Conservation (phyloP, 37 sponge, comb jelly and placozoan genomes). For the Hexactinellida sp. region DNA sequence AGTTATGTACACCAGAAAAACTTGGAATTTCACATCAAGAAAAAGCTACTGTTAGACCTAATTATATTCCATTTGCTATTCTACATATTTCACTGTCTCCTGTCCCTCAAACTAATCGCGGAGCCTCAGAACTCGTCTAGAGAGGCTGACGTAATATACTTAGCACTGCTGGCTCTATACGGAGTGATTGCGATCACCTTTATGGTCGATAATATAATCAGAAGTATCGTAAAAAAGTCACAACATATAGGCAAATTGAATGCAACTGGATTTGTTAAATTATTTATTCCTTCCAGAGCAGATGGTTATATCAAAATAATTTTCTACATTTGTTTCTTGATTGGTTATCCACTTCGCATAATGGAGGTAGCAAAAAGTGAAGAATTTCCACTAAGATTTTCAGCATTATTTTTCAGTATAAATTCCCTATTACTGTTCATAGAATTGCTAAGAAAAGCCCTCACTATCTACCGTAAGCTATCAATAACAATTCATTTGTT, state of each 20-base stretch:
- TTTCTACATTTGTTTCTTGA: not conserved
- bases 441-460: not conserved
- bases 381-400: not conserved
- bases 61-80: not conserved
- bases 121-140: not conserved
- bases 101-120: not conserved
- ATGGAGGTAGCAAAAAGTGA: not conserved
- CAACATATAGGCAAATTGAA: no score
- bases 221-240: not conserved
- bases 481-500: not conserved
- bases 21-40: not conserved
- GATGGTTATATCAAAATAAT: not conserved
- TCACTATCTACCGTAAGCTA: not conserved
- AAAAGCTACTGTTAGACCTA: not conserved
- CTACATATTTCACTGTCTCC: constrained; percentile 1
- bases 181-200: not conserved
- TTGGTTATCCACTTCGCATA: constrained; percentile 1
- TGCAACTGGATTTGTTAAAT: not conserved
- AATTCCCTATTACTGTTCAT: not conserved
- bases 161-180: not conserved
- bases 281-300: not conserved
- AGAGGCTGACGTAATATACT: not conserved
- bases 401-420: not conserved
- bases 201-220: not conserved
- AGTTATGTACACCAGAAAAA: constrained; percentile 6